Conservation (phyloP, 1,140 invertebrate species). For the Matsumurasca onukii region DNA sequence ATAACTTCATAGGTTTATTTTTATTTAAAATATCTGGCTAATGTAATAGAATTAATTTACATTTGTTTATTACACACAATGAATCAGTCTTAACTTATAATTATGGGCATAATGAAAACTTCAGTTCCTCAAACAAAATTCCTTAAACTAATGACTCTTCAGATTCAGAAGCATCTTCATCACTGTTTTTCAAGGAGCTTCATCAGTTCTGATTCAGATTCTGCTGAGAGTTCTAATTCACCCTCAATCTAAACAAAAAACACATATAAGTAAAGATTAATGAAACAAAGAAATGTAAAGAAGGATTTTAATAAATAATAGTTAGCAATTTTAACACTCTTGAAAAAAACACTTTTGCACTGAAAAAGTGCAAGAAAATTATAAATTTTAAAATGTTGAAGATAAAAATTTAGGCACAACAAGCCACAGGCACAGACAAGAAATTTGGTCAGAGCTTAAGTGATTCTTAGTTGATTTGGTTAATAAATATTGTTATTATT, state of each 20-base stretch:
- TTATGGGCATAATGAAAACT: constrained; percentile 4
- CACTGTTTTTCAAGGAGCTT: neutral
- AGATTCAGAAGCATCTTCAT: constrained; percentile 8
- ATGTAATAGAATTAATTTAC: constrained; percentile 2
- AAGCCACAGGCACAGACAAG: neutral
- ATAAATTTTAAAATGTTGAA: constrained; percentile 6
- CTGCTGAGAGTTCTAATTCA: constrained; percentile 4
- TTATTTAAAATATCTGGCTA: constrained; percentile 5
- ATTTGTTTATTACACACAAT: constrained; percentile 5
- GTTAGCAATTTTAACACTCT: constrained; percentile 2
- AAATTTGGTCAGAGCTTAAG: constrained; percentile 3
- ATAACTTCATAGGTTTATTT: too few relatives aligned
- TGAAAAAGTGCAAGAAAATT: neutral
- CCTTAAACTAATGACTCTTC: constrained; percentile 3
- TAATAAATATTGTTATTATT: constrained; percentile 4
- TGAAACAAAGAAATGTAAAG: constrained; percentile 2
- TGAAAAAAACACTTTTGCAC: constrained; percentile 1
- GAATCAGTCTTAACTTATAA: constrained; percentile 4
- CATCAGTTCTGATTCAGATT: neutral
- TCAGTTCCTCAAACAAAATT: constrained; percentile 1
- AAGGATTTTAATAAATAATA: constrained; percentile 3
- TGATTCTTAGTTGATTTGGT: constrained; percentile 4
- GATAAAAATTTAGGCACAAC: neutral
- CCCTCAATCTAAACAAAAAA: constrained; percentile 6
- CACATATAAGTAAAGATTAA: neutral